phyloP scores from a whole-genome alignment of 1,140 invertebrate species.

The Polyergus mexicanus region DNA sequence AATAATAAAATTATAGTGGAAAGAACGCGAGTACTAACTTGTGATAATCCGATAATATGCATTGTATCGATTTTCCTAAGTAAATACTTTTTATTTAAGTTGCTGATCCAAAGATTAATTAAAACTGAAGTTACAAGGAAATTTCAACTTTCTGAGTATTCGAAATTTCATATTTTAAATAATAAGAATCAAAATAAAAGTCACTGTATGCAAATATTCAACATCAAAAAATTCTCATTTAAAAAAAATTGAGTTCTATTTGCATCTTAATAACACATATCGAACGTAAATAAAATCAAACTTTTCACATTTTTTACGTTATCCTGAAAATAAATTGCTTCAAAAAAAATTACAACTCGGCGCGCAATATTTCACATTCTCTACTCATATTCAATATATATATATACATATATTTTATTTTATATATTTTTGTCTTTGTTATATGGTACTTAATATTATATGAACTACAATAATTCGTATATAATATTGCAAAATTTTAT shows the following conservation, averaged over 20 bases:
- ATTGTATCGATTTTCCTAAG: not conserved
- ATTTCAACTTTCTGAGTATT: too few species aligned
- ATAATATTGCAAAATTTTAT: not conserved
- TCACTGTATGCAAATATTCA: not conserved
- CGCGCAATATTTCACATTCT: not conserved
- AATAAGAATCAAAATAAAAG: not conserved
- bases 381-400: not conserved
- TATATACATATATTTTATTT: not conserved
- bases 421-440: not conserved
- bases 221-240: not conserved
- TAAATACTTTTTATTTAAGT: conserved; percentile 7
- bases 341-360: not conserved
- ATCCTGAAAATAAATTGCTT: not conserved
- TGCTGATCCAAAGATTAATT: not conserved
- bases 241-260: not conserved
- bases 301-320: not conserved
- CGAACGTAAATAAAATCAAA: not conserved
- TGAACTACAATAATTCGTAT: not conserved
- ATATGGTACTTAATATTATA: not conserved
- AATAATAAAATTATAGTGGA: not conserved
- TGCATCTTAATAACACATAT: not conserved
- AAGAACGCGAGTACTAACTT: not conserved
- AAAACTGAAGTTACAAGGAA: too few species aligned
- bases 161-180: too few species aligned
- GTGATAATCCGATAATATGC: not conserved